A percentile compares a stretch with the other conserved stretches of the same genome.
Evolutionary conservation across 2,888 invertebrate genomes (phyloP).

Genomic region (Nycteola revayana): DNA sequence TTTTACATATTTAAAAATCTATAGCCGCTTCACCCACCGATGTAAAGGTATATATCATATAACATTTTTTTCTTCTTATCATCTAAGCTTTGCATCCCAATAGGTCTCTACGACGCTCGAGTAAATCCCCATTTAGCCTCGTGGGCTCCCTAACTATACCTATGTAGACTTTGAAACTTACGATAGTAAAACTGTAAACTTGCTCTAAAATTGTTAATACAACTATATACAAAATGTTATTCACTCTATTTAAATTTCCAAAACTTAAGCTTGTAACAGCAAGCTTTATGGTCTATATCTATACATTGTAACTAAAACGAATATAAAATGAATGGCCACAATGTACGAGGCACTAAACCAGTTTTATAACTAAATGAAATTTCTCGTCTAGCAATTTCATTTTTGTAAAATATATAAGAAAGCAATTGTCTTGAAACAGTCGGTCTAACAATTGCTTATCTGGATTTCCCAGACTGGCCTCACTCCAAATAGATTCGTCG

Average conservation of each 20-base stretch:
- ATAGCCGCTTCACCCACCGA: too few species aligned
- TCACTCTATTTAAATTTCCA: conserved; percentile 1
- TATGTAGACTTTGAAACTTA: too few species aligned
- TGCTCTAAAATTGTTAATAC: too few species aligned
- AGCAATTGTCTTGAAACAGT: conserved; percentile 50
- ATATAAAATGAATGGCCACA: background rate
- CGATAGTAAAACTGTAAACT: too few species aligned
- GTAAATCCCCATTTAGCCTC: too few species aligned
- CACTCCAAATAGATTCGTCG: conserved; percentile 52
- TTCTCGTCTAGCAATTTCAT: conserved; percentile 27
- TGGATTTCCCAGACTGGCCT: conserved; percentile 47
- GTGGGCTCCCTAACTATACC: too few species aligned
- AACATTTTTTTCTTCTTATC: too few species aligned
- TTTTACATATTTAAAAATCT: too few species aligned
- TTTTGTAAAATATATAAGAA: conserved; percentile 45
- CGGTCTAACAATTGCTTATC: conserved; percentile 54
- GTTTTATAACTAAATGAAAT: conserved; percentile 17
- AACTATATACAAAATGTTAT: too few species aligned
- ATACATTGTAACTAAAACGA: conserved; percentile 1
- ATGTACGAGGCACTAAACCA: conserved; percentile 8
- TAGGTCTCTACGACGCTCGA: too few species aligned
- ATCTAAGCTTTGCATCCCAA: too few species aligned
- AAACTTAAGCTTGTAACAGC: background rate
- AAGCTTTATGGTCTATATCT: background rate
- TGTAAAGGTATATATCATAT: too few species aligned